Evolutionary conservation across 2,888 invertebrate genomes (phyloP).

Genomic region (Tridacna crocea): DNA sequence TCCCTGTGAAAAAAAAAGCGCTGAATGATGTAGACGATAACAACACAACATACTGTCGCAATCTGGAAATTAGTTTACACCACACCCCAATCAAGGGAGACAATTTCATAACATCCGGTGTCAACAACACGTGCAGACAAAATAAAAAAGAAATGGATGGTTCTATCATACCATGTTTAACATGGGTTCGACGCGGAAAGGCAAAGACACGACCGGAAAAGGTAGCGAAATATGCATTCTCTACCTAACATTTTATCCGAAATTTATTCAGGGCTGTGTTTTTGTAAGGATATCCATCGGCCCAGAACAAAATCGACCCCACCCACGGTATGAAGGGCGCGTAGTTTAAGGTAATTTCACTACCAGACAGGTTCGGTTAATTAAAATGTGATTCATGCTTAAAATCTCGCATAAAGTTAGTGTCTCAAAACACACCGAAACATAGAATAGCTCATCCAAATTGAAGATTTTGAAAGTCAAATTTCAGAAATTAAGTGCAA

Average conservation of each 20-base stretch:
- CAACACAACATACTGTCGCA: no score
- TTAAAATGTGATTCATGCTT: no score
- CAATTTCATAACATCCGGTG: conserved; percentile 34
- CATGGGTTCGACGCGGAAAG: conserved; percentile 82
- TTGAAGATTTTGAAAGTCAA: no score
- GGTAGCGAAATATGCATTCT: conserved; percentile 49
- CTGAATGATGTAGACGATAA: no score
- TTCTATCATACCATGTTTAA: conserved; percentile 79
- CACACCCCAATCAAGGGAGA: conserved; percentile 12
- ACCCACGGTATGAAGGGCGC: background rate
- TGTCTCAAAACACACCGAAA: no score
- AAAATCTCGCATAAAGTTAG: no score
- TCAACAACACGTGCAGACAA: background rate
- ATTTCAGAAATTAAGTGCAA: no score
- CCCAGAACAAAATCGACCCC: background rate
- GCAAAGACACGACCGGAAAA: conserved; percentile 81
- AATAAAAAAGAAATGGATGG: conserved; percentile 69
- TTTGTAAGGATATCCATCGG: background rate
- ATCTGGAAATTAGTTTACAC: no score
- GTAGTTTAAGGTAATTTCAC: no score
- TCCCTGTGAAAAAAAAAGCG: no score
- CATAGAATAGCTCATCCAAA: no score
- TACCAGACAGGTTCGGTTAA: no score
- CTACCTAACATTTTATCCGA: background rate
- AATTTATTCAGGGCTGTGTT: background rate